Conservation (phyloP, 2,113 vertebrate species). For the Clarias gariepinus region DNA sequence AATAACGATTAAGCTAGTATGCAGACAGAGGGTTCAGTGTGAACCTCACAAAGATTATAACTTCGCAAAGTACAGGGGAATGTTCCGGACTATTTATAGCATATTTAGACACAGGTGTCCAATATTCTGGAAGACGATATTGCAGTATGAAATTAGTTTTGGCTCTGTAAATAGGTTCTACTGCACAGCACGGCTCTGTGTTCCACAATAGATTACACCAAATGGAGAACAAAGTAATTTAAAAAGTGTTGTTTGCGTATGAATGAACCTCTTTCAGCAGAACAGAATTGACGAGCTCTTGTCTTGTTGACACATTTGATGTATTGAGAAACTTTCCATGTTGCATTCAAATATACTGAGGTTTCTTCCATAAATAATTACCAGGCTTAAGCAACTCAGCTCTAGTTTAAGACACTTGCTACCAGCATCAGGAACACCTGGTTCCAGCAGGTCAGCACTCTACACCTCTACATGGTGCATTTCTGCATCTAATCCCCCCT, state of each 20-base stretch:
- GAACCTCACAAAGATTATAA: background rate
- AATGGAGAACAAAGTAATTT: too few relatives aligned
- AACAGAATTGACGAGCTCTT: background rate
- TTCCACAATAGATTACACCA: background rate
- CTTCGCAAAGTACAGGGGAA: background rate
- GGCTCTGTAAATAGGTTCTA: background rate
- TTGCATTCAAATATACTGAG: background rate
- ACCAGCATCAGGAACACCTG: background rate
- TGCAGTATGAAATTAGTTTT: slow-evolving; percentile 7
- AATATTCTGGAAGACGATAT: slow-evolving; percentile 21
- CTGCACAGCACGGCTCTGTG: background rate
- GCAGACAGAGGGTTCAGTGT: background rate
- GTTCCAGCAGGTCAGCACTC: background rate
- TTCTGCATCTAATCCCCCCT: background rate
- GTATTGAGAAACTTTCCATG: background rate
- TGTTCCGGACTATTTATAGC: slow-evolving; percentile 16
- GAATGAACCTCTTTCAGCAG: background rate
- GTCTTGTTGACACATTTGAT: background rate
- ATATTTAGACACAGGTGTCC: slow-evolving; percentile 16
- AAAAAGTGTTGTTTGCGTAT: background rate
- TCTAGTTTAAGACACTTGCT: background rate
- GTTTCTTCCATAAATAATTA: background rate
- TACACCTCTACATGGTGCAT: background rate
- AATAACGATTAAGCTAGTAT: background rate
- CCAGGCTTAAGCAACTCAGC: background rate